These are phyloP conservation scores for Psittacula derbiana DNA, from an alignment of 2,797 vertebrate genomes.

Conservation along the genomic window DNA sequence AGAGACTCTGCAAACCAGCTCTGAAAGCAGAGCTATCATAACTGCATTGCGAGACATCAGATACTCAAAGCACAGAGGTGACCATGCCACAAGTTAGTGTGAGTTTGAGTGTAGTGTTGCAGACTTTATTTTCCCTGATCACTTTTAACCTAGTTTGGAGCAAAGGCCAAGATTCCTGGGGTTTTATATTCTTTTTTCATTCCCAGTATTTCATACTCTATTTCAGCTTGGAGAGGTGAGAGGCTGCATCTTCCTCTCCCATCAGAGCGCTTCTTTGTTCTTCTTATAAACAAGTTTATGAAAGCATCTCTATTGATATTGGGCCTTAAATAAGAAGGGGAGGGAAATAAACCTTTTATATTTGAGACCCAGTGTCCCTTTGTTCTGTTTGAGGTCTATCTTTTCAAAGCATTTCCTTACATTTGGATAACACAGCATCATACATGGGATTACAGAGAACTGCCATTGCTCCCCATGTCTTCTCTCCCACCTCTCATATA, in stretches of 20 bases:
- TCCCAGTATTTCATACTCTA: not conserved
- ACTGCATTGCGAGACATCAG: not conserved
- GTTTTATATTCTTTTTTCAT: not conserved
- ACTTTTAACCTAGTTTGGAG: not conserved
- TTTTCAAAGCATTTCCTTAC: constrained; percentile 2
- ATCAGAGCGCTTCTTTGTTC: not conserved
- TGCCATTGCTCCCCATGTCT: not conserved
- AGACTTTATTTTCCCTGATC: not conserved
- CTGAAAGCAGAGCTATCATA: not conserved
- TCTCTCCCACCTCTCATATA: not conserved
- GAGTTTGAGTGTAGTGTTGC: not conserved
- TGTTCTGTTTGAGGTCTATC: not conserved
- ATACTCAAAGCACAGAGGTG: not conserved
- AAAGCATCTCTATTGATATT: not conserved
- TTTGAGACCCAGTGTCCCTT: not conserved
- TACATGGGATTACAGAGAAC: not conserved
- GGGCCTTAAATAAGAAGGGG: not conserved
- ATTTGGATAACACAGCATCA: not conserved
- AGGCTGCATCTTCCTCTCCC: not conserved
- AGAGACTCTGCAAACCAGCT: not conserved
- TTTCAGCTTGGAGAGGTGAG: not conserved
- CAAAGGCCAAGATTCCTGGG: not conserved
- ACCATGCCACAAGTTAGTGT: not conserved
- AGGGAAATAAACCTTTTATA: not conserved
- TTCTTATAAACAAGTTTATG: not conserved